Percentiles rank a stretch among this genome's conserved stretches.
These are phyloP conservation scores for Drosophila insularis DNA, from an alignment of 1,140 invertebrate species.

Conservation along the genomic window DNA sequence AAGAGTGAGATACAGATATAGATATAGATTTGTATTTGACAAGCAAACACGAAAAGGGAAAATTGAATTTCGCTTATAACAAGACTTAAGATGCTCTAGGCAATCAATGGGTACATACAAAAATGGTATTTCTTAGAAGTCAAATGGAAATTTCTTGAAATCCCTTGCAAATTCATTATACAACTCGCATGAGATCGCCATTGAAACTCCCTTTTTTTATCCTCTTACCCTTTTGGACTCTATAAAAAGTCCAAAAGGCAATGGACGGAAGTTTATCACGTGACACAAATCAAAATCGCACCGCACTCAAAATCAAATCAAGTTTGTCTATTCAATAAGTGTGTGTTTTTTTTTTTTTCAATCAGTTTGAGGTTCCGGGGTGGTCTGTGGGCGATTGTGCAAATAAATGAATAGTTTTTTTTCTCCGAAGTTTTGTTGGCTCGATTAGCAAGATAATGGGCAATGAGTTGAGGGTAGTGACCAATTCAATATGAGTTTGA, in stretches of 20 bases:
- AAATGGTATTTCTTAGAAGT: conserved; percentile 12
- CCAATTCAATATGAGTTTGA: conserved; percentile 22
- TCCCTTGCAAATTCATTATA: neutral
- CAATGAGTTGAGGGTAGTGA: conserved; percentile 48
- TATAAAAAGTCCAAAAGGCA: neutral
- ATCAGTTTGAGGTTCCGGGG: conserved; percentile 39
- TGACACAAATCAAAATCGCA: conserved; percentile 61
- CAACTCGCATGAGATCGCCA: neutral
- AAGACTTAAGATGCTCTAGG: conserved; percentile 18
- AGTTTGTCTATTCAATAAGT: neutral
- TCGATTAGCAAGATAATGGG: conserved; percentile 61
- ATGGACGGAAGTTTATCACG: conserved; percentile 42
- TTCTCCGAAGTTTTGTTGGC: conserved; percentile 36
- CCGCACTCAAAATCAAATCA: conserved; percentile 24
- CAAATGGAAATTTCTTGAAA: too few species aligned
- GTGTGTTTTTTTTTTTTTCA: conserved; percentile 20
- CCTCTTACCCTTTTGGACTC: too few species aligned
- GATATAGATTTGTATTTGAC: conserved; percentile 37
- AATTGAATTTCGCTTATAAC: neutral
- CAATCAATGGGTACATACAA: neutral
- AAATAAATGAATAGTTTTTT: conserved; percentile 40
- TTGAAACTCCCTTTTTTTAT: too few species aligned
- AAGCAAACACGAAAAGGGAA: conserved; percentile 37
- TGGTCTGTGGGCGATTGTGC: conserved; percentile 44
- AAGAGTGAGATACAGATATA: conserved; percentile 3